Percentiles rank a stretch among this genome's conserved stretches.
phyloP scores from a whole-genome alignment of 2,888 invertebrate species.

The Amorpha juglandis region DNA sequence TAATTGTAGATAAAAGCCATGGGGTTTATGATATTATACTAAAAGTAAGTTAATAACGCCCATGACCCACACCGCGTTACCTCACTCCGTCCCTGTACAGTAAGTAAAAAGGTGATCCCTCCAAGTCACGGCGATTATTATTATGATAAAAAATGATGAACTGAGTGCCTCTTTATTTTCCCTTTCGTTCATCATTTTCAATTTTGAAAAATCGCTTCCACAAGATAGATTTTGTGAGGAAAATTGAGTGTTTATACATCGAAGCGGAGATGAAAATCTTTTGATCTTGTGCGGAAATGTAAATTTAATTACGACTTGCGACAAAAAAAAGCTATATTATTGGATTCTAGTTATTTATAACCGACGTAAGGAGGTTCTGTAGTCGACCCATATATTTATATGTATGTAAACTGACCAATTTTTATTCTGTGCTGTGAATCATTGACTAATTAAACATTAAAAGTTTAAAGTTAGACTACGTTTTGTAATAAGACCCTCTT shows the following conservation, averaged over 20 bases:
- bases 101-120: constrained; percentile 28
- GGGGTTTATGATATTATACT: background rate
- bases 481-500: no score
- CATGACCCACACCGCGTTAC: constrained; percentile 10
- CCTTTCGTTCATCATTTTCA: constrained; percentile 33
- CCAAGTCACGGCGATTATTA: constrained; percentile 30
- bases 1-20: no score
- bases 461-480: no score
- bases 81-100: constrained; percentile 13
- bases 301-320: background rate
- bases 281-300: background rate
- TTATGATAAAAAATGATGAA: constrained; percentile 40
- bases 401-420: no score
- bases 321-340: background rate
- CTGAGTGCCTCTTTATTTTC: constrained; percentile 36
- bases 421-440: no score
- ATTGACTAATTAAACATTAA: no score
- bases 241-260: constrained; percentile 15
- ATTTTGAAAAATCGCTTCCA: constrained; percentile 23
- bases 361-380: no score
- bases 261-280: background rate
- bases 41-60: background rate
- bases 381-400: no score
- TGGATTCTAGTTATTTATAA: no score
- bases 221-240: constrained; percentile 16